These are phyloP conservation scores for Eucriotettix oculatus DNA, from an alignment of 2,888 invertebrate species.

Conservation along the genomic window DNA sequence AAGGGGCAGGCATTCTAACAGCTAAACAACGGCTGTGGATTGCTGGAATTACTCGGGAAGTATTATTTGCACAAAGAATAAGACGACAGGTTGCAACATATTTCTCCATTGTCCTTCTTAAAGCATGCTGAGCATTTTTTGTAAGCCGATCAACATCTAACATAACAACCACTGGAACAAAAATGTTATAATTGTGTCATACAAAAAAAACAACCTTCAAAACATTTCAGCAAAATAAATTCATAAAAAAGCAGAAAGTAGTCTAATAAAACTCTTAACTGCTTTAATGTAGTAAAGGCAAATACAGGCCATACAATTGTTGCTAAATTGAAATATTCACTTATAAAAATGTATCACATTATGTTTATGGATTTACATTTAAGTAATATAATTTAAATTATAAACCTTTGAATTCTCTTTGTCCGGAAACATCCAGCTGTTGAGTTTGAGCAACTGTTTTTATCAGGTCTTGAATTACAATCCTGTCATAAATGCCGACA, in stretches of 20 bases:
- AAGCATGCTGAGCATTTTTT: constrained; percentile 94
- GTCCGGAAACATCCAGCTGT: constrained; percentile 74
- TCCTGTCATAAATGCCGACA: constrained; percentile 92
- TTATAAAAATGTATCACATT: no score
- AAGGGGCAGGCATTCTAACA: constrained; percentile 82
- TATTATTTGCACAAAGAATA: constrained; percentile 86
- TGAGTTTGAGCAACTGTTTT: constrained; percentile 95
- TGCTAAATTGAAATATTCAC: no score
- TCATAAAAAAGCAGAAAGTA: no score
- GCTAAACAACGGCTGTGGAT: constrained; percentile 89
- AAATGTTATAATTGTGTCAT: no score
- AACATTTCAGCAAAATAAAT: no score
- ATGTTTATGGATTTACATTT: no score
- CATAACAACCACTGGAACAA: constrained; percentile 65
- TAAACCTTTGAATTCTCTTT: constrained; percentile 78
- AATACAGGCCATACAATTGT: no score
- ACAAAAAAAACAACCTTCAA: no score
- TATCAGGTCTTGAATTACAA: constrained; percentile 93
- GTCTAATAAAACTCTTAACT: no score
- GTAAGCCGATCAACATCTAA: constrained; percentile 90
- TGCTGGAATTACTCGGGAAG: constrained; percentile 91
- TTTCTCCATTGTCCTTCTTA: constrained; percentile 98
- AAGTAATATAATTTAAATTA: not conserved
- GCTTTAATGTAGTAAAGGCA: no score
- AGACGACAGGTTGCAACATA: constrained; percentile 88